A percentile compares a stretch with the other conserved stretches of the same genome.
These are phyloP conservation scores for Exephanes ischioxanthus DNA, from an alignment of 2,888 invertebrate genomes.

Conservation along the genomic window DNA sequence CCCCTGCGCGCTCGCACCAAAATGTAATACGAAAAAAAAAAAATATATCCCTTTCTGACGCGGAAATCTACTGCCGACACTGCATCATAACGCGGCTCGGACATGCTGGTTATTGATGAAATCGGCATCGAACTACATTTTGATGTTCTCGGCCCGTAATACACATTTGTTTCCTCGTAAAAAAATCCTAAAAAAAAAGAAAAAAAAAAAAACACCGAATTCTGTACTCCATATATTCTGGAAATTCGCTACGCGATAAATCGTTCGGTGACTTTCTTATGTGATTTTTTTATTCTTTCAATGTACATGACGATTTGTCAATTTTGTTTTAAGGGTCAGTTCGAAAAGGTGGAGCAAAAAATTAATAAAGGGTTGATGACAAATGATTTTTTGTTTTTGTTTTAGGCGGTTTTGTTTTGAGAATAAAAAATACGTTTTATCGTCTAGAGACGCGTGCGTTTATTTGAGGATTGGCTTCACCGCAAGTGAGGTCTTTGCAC, in stretches of 20 bases:
- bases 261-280: not conserved
- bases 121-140: slow-evolving; percentile 62
- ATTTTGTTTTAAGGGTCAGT: not conserved
- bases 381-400: not conserved
- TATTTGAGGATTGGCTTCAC: no score
- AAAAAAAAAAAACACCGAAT: not conserved
- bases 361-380: not conserved
- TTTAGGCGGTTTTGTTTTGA: not conserved
- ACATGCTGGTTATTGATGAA: slow-evolving; percentile 51
- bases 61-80: slow-evolving; percentile 37
- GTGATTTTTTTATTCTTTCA: not conserved
- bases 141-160: slow-evolving; percentile 59
- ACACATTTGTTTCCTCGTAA: slow-evolving; percentile 32
- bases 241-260: slow-evolving; percentile 5
- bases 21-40: slow-evolving; percentile 10
- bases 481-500: not conserved
- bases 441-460: no score
- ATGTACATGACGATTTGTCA: not conserved
- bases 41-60: slow-evolving; percentile 47
- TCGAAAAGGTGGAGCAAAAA: not conserved
- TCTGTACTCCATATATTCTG: not conserved
- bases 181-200: not conserved
- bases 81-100: slow-evolving; percentile 20
- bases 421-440: no score
- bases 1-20: slow-evolving; percentile 14